Conservation (phyloP, 2,888 invertebrate genomes). For the Trileptium ribeirensis region DNA sequence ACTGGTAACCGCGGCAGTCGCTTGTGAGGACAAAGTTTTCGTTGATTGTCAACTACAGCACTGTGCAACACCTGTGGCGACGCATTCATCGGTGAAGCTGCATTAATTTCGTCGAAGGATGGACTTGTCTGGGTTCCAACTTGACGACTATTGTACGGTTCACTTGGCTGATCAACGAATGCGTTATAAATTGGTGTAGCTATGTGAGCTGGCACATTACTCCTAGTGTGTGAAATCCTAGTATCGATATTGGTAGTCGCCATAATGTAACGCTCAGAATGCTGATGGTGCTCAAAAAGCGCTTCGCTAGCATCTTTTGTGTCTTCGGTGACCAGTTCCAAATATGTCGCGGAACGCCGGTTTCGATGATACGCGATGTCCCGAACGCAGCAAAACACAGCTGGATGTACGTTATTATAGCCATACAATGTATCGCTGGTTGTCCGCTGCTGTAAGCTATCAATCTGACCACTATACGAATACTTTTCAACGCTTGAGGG, state of each 20-base stretch:
- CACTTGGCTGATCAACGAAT: background rate
- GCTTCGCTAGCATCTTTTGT: no score
- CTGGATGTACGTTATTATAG: background rate
- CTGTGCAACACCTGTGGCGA: background rate
- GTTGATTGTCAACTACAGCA: background rate
- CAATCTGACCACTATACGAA: background rate
- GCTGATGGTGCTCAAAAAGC: background rate
- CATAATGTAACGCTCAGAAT: background rate
- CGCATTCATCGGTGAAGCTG: background rate
- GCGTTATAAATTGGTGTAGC: background rate
- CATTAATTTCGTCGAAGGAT: background rate
- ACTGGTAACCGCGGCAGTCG: no score
- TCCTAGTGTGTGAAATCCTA: no score
- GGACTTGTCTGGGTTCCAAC: constrained; percentile 24
- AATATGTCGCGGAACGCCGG: background rate
- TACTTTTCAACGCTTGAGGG: background rate
- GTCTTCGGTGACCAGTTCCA: background rate
- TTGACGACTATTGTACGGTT: background rate
- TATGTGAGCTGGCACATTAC: background rate
- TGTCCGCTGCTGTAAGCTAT: background rate
- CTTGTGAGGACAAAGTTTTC: background rate
- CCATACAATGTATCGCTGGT: background rate
- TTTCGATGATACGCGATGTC: background rate
- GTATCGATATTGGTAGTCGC: background rate
- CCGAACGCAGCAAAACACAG: constrained; percentile 26